These are phyloP conservation scores for Chalcosyrphus nemorum DNA, from an alignment of 2,888 invertebrate species.

Conservation along the genomic window DNA sequence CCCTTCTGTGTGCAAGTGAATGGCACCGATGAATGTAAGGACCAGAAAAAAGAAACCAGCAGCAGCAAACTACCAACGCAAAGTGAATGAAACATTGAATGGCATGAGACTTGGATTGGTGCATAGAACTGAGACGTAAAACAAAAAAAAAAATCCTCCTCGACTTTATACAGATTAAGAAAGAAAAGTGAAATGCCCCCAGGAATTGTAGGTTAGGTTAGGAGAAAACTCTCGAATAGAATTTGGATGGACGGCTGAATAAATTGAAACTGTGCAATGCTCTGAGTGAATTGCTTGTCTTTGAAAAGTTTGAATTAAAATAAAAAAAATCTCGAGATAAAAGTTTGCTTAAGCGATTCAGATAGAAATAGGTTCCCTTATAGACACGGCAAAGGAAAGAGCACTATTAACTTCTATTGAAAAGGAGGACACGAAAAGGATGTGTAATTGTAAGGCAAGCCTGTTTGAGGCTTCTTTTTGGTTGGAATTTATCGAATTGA, in stretches of 20 bases:
- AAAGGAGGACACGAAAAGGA: neutral
- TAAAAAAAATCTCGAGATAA: neutral
- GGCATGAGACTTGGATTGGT: neutral
- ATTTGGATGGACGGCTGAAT: slow-evolving; percentile 33
- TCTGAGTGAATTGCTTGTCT: slow-evolving; percentile 4
- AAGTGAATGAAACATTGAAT: slow-evolving; percentile 40
- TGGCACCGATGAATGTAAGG: slow-evolving; percentile 2
- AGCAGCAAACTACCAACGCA: neutral
- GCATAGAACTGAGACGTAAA: neutral
- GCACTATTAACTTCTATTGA: neutral
- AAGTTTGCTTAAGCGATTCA: neutral
- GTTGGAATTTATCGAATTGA: neutral
- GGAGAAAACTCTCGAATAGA: neutral
- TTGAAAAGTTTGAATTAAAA: slow-evolving; percentile 10
- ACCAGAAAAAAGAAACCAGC: neutral
- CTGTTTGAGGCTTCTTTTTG: neutral
- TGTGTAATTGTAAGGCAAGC: neutral
- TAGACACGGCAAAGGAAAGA: neutral
- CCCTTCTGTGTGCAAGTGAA: slow-evolving; percentile 42
- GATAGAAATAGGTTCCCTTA: neutral
- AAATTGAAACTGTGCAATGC: slow-evolving; percentile 37
- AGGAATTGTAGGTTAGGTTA: slow-evolving; percentile 38
- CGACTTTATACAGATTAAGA: slow-evolving; percentile 42
- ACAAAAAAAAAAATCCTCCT: neutral
- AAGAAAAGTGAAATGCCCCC: slow-evolving; percentile 56